A percentile compares a stretch with the other conserved stretches of the same genome.
Conservation (phyloP, 2,113 vertebrate species). For the Ageneiosus marmoratus region DNA sequence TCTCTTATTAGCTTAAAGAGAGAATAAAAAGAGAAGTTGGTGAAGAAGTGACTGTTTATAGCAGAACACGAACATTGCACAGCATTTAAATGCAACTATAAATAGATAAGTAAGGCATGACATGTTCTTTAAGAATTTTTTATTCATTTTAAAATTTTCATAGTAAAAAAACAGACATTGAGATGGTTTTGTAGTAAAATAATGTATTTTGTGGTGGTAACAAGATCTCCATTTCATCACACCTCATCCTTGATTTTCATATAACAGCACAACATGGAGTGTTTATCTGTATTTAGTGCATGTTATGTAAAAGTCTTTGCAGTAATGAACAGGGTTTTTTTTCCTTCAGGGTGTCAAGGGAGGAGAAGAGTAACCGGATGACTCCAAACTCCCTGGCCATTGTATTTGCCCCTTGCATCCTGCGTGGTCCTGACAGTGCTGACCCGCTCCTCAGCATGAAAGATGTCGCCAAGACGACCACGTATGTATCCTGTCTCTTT, state of each 20-base stretch:
- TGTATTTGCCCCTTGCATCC: slow-evolving; percentile 91
- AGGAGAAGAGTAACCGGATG: slow-evolving; percentile 94
- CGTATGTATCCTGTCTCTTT: slow-evolving; percentile 71
- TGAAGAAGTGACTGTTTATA: not conserved
- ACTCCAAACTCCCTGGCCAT: slow-evolving; percentile 92
- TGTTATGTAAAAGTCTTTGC: not conserved
- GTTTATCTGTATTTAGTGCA: not conserved
- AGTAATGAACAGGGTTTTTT: not conserved
- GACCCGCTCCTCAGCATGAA: slow-evolving; percentile 96
- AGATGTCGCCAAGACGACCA: slow-evolving; percentile 94
- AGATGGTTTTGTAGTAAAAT: not conserved
- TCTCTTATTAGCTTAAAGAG: not conserved
- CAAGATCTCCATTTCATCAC: not conserved
- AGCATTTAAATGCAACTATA: not conserved
- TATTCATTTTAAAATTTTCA: not conserved
- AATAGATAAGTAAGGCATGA: not conserved
- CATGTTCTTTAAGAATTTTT: not conserved
- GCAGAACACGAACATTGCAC: not conserved
- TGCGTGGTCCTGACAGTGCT: slow-evolving; percentile 87
- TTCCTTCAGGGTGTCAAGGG: slow-evolving; percentile 83
- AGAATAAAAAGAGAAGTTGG: not conserved
- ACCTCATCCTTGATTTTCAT: not conserved
- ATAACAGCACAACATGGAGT: not conserved
- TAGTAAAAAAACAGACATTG: not conserved
- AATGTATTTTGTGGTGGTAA: not conserved